Evolutionary conservation across 2,797 vertebrate species (phyloP).

Genomic region (Brachyrhaphis roseni): DNA sequence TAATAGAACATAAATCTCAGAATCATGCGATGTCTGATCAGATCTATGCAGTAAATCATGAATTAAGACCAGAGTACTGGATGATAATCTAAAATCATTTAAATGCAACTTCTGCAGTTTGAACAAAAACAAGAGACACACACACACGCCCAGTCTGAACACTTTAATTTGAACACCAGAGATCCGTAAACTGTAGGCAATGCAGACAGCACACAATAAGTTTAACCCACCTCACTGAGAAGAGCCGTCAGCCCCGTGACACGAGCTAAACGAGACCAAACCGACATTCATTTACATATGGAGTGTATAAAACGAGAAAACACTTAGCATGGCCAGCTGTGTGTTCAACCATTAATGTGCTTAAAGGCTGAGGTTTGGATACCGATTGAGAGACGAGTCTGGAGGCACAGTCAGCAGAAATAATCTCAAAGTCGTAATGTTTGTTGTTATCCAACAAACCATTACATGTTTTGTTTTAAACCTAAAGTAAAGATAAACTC

Average conservation of each 20-base stretch:
- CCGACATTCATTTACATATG: conserved; percentile 29
- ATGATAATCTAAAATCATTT: neutral
- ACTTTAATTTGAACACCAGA: conserved; percentile 82
- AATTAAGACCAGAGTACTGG: neutral
- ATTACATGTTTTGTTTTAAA: too few species aligned
- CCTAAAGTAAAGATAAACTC: conserved; percentile 45
- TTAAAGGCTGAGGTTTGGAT: conserved; percentile 32
- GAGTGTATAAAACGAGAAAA: conserved; percentile 40
- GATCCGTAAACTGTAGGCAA: conserved; percentile 74
- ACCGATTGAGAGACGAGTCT: conserved; percentile 27
- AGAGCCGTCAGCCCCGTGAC: conserved; percentile 42
- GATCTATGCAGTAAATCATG: neutral
- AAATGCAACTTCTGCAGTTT: neutral
- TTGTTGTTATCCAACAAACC: neutral
- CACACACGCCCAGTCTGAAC: conserved; percentile 64
- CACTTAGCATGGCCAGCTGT: conserved; percentile 30
- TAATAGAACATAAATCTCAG: neutral
- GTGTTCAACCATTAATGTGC: conserved; percentile 5
- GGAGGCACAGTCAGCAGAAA: conserved; percentile 67
- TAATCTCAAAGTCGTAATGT: conserved; percentile 29
- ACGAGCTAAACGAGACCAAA: conserved; percentile 15
- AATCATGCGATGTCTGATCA: neutral
- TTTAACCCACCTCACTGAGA: conserved; percentile 48
- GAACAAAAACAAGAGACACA: conserved; percentile 1
- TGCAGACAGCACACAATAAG: conserved; percentile 62